phyloP scores from a whole-genome alignment of 2,888 invertebrate species.

The Sinopyrophorus schimmeli region DNA sequence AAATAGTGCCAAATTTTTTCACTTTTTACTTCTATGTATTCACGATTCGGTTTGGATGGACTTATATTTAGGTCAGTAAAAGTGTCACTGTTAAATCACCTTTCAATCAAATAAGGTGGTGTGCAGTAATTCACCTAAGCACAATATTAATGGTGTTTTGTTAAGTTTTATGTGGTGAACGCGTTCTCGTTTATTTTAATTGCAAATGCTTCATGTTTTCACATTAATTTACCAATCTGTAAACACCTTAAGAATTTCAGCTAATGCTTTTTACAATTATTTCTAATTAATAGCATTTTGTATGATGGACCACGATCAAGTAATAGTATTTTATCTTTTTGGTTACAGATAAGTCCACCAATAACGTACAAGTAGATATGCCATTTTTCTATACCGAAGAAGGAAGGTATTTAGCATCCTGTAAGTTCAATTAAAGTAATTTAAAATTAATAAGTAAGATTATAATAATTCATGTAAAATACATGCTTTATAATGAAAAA shows the following conservation, averaged over 20 bases:
- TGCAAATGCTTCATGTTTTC: background rate
- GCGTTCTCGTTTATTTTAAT: conserved; percentile 13
- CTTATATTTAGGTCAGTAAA: conserved; percentile 48
- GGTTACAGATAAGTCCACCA: conserved; percentile 50
- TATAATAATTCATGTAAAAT: background rate
- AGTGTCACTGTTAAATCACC: conserved; percentile 17
- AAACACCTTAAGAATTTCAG: background rate
- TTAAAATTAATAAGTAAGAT: conserved; percentile 29
- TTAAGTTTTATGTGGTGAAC: conserved; percentile 17
- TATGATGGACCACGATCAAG: background rate
- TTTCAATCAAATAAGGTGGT: conserved; percentile 17
- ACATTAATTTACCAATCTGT: background rate
- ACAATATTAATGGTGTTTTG: conserved; percentile 12
- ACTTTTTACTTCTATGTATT: conserved; percentile 44
- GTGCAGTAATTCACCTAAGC: conserved; percentile 21
- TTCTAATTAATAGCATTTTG: background rate
- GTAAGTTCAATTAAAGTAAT: conserved; percentile 57
- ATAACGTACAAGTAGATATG: conserved; percentile 67
- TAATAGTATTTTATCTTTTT: conserved; percentile 34
- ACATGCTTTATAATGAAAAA: too few relatives aligned
- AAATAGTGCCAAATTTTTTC: conserved; percentile 52
- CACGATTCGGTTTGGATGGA: conserved; percentile 44
- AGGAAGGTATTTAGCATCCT: conserved; percentile 83
- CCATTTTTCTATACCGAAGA: conserved; percentile 85
- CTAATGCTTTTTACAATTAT: conserved; percentile 1